Evolutionary conservation across 1,140 invertebrate species (phyloP).

Genomic region (Condylostylus longicornis): DNA sequence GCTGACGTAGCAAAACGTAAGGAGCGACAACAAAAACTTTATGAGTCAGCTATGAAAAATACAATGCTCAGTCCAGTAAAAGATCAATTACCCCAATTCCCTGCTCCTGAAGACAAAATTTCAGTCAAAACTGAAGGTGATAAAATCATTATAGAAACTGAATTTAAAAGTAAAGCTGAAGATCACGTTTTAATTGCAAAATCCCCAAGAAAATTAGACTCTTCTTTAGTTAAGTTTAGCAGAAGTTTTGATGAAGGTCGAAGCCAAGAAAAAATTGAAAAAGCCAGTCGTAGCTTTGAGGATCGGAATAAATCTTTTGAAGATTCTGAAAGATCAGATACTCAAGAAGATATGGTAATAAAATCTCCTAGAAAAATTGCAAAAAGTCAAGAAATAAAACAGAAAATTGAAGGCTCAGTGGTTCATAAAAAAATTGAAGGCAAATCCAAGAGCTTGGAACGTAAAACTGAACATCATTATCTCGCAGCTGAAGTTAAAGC

Average conservation of each 20-base stretch:
- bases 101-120: conserved; percentile 49
- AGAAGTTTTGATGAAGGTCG: conserved; percentile 49
- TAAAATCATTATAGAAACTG: conserved; percentile 47
- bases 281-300: conserved; percentile 43
- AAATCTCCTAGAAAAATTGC: conserved; percentile 43
- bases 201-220: conserved; percentile 49
- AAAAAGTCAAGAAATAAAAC: conserved; percentile 43
- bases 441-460: conserved; percentile 42
- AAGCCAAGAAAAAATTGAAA: conserved; percentile 34
- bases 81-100: conserved; percentile 47
- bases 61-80: conserved; percentile 51
- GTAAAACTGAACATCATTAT: conserved; percentile 32
- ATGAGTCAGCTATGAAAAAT: conserved; percentile 52
- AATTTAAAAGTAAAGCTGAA: conserved; percentile 43
- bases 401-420: conserved; percentile 43
- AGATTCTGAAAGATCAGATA: conserved; percentile 40
- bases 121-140: conserved; percentile 44
- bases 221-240: conserved; percentile 47
- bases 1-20: conserved; percentile 49
- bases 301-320: conserved; percentile 43
- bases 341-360: conserved; percentile 34
- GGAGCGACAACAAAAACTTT: conserved; percentile 52
- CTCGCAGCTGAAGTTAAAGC: conserved; percentile 41
- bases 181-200: conserved; percentile 53
- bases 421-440: conserved; percentile 37